Evolutionary conservation across 2,113 vertebrate genomes (phyloP).

Genomic region (Dromaius novaehollandiae): DNA sequence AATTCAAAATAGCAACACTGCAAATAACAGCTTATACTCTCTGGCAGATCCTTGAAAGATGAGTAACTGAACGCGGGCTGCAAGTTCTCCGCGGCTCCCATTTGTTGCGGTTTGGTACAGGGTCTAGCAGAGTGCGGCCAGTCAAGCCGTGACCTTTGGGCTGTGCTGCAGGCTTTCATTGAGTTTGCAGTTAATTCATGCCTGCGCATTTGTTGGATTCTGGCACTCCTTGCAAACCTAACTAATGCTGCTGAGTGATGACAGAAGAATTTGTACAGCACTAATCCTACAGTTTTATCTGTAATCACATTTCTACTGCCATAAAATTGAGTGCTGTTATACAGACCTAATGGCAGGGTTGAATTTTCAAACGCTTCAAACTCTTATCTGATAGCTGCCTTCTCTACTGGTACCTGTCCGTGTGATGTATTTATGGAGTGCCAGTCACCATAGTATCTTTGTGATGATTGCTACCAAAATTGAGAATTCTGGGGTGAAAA

Average conservation of each 20-base stretch:
- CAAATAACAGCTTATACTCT: neutral
- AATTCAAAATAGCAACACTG: neutral
- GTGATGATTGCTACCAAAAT: conserved; percentile 66
- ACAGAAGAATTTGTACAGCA: conserved; percentile 18
- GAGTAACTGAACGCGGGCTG: neutral
- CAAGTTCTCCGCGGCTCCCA: neutral
- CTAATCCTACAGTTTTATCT: conserved; percentile 53
- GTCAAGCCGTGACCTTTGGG: neutral
- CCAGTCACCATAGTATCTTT: conserved; percentile 56
- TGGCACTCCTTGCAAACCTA: neutral
- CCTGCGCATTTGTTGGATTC: neutral
- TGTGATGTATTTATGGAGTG: conserved; percentile 58
- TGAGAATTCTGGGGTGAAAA: conserved; percentile 70
- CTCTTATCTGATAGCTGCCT: conserved; percentile 26
- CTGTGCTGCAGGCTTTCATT: conserved; percentile 20
- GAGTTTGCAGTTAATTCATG: neutral
- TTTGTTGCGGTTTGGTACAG: neutral
- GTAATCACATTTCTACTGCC: conserved; percentile 8
- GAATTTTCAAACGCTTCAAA: conserved; percentile 55
- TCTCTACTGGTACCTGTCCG: conserved; percentile 43
- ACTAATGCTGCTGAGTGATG: neutral
- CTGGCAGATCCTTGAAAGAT: neutral
- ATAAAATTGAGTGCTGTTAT: conserved; percentile 40
- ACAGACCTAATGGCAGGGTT: conserved; percentile 53
- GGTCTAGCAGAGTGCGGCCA: neutral